A percentile compares a stretch with the other conserved stretches of the same genome.
These are phyloP conservation scores for Brienomyrus longianalis DNA, from an alignment of 2,113 vertebrate genomes.

Conservation along the genomic window DNA sequence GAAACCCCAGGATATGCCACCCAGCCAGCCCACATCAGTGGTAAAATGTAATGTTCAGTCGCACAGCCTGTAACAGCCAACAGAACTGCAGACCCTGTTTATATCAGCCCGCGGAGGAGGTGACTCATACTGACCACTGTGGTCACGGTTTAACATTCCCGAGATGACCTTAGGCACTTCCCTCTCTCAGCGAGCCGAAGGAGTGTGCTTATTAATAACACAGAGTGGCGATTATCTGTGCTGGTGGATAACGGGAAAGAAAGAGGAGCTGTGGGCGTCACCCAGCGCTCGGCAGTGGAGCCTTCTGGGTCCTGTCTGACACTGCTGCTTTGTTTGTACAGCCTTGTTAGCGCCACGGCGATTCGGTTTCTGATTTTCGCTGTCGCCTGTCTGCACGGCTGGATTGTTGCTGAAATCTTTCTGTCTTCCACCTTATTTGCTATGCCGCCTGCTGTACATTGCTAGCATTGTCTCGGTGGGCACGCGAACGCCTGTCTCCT, in stretches of 20 bases:
- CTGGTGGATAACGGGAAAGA: not conserved
- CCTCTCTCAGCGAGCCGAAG: not conserved
- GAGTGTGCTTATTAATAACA: not conserved
- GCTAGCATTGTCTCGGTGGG: not conserved
- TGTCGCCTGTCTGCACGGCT: not conserved
- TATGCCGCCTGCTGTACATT: not conserved
- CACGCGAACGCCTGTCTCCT: not conserved
- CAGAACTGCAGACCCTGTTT: constrained; percentile 17
- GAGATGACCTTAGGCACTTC: not conserved
- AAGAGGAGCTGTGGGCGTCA: not conserved
- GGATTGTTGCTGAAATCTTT: not conserved
- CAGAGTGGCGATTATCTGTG: not conserved
- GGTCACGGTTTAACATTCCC: not conserved
- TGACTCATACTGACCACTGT: constrained; percentile 20
- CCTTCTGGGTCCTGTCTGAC: not conserved
- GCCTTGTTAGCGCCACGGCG: not conserved
- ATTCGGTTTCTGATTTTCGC: not conserved
- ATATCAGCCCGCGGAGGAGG: constrained; percentile 15
- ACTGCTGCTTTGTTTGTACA: not conserved
- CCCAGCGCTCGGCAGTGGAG: not conserved
- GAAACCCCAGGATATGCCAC: not conserved
- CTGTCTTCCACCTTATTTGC: not conserved
- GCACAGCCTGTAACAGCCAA: constrained; percentile 21
- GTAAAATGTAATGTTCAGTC: not conserved
- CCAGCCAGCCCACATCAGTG: not conserved